Percentiles rank a stretch among this genome's conserved stretches.
These are phyloP conservation scores for Actinia tenebrosa DNA, from an alignment of 64 coral and sea anemone species.

Conservation along the genomic window DNA sequence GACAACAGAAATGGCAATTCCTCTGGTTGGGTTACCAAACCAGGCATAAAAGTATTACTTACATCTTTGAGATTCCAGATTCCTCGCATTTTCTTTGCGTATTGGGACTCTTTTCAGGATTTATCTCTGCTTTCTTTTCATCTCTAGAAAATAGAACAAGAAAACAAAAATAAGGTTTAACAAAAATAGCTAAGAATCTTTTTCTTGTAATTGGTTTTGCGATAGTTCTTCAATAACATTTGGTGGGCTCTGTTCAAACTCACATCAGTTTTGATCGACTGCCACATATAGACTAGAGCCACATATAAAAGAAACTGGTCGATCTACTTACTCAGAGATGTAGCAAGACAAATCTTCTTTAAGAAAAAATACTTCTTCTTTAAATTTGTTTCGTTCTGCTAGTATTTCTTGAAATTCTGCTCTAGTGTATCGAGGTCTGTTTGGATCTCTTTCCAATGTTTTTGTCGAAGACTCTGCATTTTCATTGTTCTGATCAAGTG, in stretches of 20 bases:
- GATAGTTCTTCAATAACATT: too few relatives aligned
- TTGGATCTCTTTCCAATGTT: conserved; percentile 65
- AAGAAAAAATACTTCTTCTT: conserved; percentile 79
- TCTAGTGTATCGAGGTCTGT: conserved; percentile 87
- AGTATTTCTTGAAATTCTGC: conserved; percentile 88
- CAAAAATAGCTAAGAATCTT: too few relatives aligned
- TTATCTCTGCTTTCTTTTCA: conserved; percentile 11
- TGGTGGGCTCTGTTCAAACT: too few relatives aligned
- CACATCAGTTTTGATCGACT: too few relatives aligned
- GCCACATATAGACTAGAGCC: neutral
- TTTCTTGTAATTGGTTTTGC: too few relatives aligned
- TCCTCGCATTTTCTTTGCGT: conserved; percentile 40
- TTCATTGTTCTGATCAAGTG: neutral
- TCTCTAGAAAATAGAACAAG: neutral
- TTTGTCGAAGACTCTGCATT: neutral
- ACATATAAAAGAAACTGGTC: neutral
- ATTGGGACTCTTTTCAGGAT: neutral
- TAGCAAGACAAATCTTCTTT: conserved; percentile 78
- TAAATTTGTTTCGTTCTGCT: conserved; percentile 85
- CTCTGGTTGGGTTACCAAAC: too few relatives aligned
- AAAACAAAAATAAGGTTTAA: too few relatives aligned
- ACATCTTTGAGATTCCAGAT: conserved; percentile 79
- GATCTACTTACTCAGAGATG: conserved; percentile 58
- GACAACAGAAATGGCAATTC: too few relatives aligned
- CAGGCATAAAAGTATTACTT: neutral